These are phyloP conservation scores for Eudyptes chrysolophus DNA, from an alignment of 2,113 vertebrate genomes.

Conservation along the genomic window DNA sequence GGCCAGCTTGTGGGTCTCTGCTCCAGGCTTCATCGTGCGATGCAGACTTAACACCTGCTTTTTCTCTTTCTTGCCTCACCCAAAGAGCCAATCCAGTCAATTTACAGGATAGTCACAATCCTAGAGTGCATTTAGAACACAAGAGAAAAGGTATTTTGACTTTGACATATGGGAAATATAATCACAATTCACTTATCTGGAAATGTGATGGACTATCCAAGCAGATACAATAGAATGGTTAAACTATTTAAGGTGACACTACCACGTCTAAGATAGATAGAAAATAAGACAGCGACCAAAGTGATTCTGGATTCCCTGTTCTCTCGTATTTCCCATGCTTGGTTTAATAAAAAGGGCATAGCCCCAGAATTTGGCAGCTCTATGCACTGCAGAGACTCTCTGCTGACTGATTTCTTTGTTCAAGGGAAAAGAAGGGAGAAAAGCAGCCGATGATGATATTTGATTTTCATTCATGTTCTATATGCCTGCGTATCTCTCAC, in stretches of 20 bases:
- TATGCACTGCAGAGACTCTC: neutral
- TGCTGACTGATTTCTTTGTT: neutral
- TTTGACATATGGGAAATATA: neutral
- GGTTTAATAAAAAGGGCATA: neutral
- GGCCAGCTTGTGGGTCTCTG: neutral
- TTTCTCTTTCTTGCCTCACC: neutral
- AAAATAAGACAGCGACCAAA: neutral
- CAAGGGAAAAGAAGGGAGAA: neutral
- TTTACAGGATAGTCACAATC: neutral
- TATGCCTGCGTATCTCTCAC: neutral
- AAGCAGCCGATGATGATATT: neutral
- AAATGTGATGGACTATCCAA: neutral
- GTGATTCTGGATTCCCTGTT: neutral
- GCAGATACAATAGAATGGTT: neutral
- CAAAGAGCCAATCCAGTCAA: neutral
- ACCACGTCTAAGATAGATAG: accelerated
- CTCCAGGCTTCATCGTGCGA: neutral
- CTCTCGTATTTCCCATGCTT: neutral
- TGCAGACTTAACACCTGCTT: neutral
- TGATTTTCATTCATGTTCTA: neutral
- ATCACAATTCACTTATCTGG: neutral
- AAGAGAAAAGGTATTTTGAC: neutral
- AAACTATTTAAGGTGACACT: neutral
- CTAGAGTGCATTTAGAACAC: neutral
- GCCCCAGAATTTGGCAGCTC: neutral